Base-by-base conservation (phyloP, 1,140 invertebrate genomes). In the Monomorium pharaonis region DNA sequence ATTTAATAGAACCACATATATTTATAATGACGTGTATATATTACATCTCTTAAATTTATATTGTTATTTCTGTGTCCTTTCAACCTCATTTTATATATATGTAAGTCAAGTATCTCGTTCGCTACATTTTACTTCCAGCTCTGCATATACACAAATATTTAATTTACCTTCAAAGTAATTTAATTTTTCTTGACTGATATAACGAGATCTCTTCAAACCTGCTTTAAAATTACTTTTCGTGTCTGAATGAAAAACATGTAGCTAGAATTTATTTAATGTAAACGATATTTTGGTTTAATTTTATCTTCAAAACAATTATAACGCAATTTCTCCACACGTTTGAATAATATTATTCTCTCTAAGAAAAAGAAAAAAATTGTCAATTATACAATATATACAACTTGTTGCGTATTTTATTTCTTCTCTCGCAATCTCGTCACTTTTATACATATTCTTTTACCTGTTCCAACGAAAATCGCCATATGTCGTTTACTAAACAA, bases 291-390 rank as follows among this genome's bases (percentile, higher is more conserved):
- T 77, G 30, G 30, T 62, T 30, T 1, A 18, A 47, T 1, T 27
- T 58, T 49, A 16, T 77, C 33, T 78, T 51, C 18, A 30, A 78
- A 27, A 1, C 1, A 37, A 21, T 0, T 9, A 27, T 14, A 10
- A 33, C 9, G 3, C n/a, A 44, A 12, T 65, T 42, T 3, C 2
- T 14, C 0, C 16, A 37, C 7, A n/a, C 0, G 7, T 12, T 63
- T 27, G 24, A 37, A 6, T 3, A 37, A n/a, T 3, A 33, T 33
- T 42, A 62, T 30, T 63, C 7, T 56, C 21, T 3, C 12, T 37
- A 51, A 65, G 51, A 51, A 33, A 58, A 54, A 54, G 51, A 54
- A 58, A 58, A 77, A 33, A 18, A 78, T 77, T 63, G 14, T 76
- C 47, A 16, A 0, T 2, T n/a, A 44, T 67, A 44, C 12, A 54